Percentiles rank a stretch among this genome's conserved stretches.
Conservation (phyloP, 23 tunicate genomes). For the Clavelina lepadiformis region DNA sequence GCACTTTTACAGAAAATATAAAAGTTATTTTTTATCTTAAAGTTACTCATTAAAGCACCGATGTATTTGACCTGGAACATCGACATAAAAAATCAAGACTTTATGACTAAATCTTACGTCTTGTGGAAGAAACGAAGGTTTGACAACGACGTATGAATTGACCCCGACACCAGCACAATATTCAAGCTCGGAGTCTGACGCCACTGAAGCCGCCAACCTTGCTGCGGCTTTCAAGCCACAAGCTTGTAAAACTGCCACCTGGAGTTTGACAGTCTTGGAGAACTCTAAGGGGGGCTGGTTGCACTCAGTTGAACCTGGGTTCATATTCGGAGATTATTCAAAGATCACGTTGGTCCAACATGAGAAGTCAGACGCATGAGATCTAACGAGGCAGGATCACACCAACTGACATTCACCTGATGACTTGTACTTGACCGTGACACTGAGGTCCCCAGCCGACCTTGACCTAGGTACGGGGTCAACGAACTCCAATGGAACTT, state of each 20-base stretch:
- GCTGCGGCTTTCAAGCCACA: constrained; percentile 73
- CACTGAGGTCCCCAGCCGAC: constrained; percentile 50
- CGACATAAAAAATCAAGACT: neutral
- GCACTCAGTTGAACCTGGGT: constrained; percentile 24
- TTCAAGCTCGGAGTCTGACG: constrained; percentile 18
- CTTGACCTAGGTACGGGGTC: constrained; percentile 9
- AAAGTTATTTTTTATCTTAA: no score
- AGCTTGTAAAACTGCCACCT: constrained; percentile 48
- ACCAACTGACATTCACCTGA: no score
- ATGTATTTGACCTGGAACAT: no score
- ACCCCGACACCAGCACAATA: constrained; percentile 61
- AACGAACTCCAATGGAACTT: constrained; percentile 53
- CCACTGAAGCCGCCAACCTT: constrained; percentile 27
- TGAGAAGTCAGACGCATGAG: no score
- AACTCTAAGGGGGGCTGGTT: constrained; percentile 20
- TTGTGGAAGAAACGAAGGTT: constrained; percentile 44
- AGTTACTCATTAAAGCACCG: no score
- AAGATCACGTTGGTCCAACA: neutral
- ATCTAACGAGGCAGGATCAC: no score
- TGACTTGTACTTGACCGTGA: constrained; percentile 26
- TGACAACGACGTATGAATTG: constrained; percentile 55
- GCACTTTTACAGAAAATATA: no score
- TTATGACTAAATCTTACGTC: constrained; percentile 26
- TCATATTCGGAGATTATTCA: neutral
- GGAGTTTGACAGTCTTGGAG: constrained; percentile 42